Evolutionary conservation across 2,113 vertebrate genomes (phyloP).

Genomic region (Panthera leo): DNA sequence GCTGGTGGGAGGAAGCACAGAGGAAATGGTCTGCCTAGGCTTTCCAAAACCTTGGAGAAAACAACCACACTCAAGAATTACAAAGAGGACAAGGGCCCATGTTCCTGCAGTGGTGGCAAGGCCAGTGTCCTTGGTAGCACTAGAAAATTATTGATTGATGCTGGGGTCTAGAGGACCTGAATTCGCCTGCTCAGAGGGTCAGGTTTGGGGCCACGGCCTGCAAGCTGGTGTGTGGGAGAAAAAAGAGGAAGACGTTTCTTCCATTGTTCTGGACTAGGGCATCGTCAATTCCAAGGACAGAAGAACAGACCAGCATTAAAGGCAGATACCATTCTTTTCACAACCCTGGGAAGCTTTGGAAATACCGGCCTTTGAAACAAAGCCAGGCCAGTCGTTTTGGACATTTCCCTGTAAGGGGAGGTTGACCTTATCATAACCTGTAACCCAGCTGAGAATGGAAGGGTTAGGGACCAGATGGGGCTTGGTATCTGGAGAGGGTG

Average conservation of each 20-base stretch:
- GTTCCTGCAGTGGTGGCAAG: not conserved
- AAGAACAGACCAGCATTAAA: not conserved
- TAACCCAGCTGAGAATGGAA: not conserved
- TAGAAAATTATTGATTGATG: not conserved
- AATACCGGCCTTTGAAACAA: not conserved
- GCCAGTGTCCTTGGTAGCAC: not conserved
- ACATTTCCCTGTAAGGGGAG: not conserved
- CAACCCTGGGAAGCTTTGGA: not conserved
- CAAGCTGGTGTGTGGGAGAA: not conserved
- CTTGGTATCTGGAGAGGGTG: not conserved
- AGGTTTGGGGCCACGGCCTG: not conserved
- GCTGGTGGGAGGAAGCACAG: conserved; percentile 37
- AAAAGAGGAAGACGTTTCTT: not conserved
- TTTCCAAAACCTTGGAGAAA: not conserved
- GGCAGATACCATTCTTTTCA: not conserved
- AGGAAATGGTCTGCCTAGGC: not conserved
- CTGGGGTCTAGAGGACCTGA: not conserved
- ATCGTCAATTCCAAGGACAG: not conserved
- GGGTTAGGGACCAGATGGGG: not conserved
- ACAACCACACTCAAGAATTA: not conserved
- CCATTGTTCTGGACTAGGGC: not conserved
- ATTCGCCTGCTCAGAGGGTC: not conserved
- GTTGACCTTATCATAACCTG: not conserved
- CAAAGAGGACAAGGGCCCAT: not conserved
- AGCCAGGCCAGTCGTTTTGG: not conserved